These are phyloP conservation scores for Corythornis cristatus DNA, from an alignment of 2,113 vertebrate genomes.

Conservation along the genomic window DNA sequence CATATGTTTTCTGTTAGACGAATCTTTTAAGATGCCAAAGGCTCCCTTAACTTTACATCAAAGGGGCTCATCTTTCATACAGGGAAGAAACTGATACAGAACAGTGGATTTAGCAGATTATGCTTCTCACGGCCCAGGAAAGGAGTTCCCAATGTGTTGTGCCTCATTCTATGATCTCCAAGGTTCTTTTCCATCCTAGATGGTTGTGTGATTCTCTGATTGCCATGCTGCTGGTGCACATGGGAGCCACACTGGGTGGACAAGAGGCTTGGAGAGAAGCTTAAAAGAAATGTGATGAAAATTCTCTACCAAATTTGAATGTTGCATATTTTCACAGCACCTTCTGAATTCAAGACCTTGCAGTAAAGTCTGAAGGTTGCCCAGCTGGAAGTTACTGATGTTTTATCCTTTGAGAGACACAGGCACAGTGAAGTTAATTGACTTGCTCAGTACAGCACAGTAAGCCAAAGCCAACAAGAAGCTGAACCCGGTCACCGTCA, in stretches of 20 bases:
- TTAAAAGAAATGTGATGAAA: background rate
- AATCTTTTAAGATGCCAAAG: background rate
- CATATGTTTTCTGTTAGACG: background rate
- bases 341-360: background rate
- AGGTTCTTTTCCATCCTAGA: too few relatives aligned
- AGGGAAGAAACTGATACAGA: constrained; percentile 18
- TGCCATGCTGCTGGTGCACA: background rate
- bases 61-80: constrained; percentile 1
- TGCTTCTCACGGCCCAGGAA: background rate
- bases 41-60: background rate
- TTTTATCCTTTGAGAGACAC: background rate
- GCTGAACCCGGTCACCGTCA: background rate
- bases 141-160: background rate
- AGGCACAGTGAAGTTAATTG: background rate
- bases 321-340: background rate
- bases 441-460: background rate
- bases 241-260: background rate
- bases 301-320: background rate
- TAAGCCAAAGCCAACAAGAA: constrained; percentile 12
- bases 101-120: background rate
- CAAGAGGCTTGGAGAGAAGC: background rate
- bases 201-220: too few relatives aligned
- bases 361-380: background rate
- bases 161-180: background rate
- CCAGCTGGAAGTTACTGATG: background rate